Evolutionary conservation across 30 jellyfish, hydroid and myxozoan genomes (phyloP), one percentile per base, ranked within the genome.

Genomic region (Aurelia coerulea): DNA sequence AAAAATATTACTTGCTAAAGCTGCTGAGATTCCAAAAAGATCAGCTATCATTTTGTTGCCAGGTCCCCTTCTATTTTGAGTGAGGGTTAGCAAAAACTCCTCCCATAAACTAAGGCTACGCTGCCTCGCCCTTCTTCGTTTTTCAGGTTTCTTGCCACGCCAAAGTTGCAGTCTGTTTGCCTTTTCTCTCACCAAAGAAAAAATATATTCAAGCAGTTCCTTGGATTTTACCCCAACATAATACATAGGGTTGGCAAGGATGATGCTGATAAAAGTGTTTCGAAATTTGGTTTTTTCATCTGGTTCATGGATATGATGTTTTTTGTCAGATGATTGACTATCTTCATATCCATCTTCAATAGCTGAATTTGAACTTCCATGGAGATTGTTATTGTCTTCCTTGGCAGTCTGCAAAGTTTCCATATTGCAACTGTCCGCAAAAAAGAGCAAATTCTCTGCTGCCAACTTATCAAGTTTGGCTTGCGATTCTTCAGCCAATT

Each of bases 201-300:
- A 69, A 69, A 69, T 35, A 39, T 23, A 35, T 32, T 39, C 80
- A 2, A 2, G 62, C 62, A 69, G 62, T 11, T 69, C 62, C 62
- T 69, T 69, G 80, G 80, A 69, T 4, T 69, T 69, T 19, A 69
- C 3, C 80, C 80, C 80, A 2, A 35, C 62, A 35, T 69, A 69
- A 35, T 23, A 69, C 80, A 69, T 69, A 8, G 80, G 80, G 80
- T 69, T 9, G 62, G 59, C 62, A 9, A 69, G 62, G 39, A 69
- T 69, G 80, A 35, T 69, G 62, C 23, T 19, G 31, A 69, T 11
- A 31, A 31, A 23, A 35, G 17, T 12, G 62, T 39, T 69, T 35
- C 80, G 18, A 58, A 58, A 58, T 3, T 3, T 13, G 68, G 68
- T 15, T 18, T 58, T 58, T 58, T 15, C 29, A 6, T 15, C 29